phyloP scores from a whole-genome alignment of 2,888 invertebrate species.

The Stenotaenia linearis region DNA sequence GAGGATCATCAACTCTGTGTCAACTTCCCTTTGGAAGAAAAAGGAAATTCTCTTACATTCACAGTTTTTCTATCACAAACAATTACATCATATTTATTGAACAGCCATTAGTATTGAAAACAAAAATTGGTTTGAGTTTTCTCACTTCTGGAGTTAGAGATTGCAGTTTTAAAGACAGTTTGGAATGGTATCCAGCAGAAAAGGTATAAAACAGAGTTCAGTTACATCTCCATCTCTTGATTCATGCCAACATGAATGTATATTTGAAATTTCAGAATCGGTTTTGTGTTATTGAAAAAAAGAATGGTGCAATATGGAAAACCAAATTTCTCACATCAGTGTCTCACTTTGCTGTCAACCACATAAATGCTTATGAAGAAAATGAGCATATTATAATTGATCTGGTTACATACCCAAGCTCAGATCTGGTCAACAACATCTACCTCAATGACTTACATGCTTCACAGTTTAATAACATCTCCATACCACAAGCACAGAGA shows the following conservation, averaged over 20 bases:
- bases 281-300: constrained; percentile 47
- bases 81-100: constrained; percentile 54
- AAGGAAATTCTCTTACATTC: constrained; percentile 44
- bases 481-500: constrained; percentile 39
- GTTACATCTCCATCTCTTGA: not conserved
- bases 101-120: constrained; percentile 49
- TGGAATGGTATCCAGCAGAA: constrained; percentile 44
- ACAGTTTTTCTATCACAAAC: constrained; percentile 54
- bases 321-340: constrained; percentile 46
- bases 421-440: constrained; percentile 45
- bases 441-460: constrained; percentile 41
- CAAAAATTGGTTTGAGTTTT: constrained; percentile 43
- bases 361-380: constrained; percentile 53
- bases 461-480: constrained; percentile 35
- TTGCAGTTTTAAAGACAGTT: constrained; percentile 45
- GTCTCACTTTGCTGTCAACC: constrained; percentile 53
- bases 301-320: constrained; percentile 45
- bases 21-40: constrained; percentile 38
- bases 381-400: constrained; percentile 47
- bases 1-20: constrained; percentile 35
- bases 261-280: constrained; percentile 43
- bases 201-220: not conserved
- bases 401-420: constrained; percentile 45
- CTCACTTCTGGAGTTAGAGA: constrained; percentile 45
- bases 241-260: too few species aligned